A percentile compares a stretch with the other conserved stretches of the same genome.
phyloP scores from a whole-genome alignment of 1,140 invertebrate genomes.

The Drosophila sp. region DNA sequence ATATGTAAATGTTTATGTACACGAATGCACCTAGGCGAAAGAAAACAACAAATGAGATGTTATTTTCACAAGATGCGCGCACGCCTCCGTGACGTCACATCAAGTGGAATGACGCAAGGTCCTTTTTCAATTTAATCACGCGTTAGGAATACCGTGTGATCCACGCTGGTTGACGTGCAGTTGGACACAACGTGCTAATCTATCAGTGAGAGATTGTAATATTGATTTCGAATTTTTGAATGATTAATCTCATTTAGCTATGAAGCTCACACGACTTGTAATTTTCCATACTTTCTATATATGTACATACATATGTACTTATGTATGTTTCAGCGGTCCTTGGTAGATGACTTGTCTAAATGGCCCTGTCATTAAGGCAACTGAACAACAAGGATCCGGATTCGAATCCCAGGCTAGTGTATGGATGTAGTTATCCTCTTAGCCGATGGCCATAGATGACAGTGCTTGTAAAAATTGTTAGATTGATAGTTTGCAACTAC shows the following conservation, averaged over 20 bases:
- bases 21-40: conserved; percentile 24
- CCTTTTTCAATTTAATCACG: conserved; percentile 20
- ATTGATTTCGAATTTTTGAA: neutral
- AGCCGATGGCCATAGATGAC: too few relatives aligned
- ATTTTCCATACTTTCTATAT: conserved; percentile 13
- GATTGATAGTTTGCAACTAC: too few relatives aligned
- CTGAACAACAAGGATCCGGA: too few relatives aligned
- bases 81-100: conserved; percentile 53
- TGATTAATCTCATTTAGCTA: conserved; percentile 28
- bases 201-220: neutral
- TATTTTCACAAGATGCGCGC: conserved; percentile 44
- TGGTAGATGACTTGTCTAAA: too few relatives aligned
- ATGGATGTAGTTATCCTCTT: too few relatives aligned
- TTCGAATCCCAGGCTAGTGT: too few relatives aligned
- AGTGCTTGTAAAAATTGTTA: too few relatives aligned
- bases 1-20: conserved; percentile 17
- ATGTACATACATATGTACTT: neutral
- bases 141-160: conserved; percentile 3
- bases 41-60: neutral
- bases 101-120: conserved; percentile 49
- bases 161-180: conserved; percentile 33
- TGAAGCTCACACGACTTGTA: neutral
- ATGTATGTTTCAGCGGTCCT: too few relatives aligned
- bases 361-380: too few relatives aligned
- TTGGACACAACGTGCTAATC: conserved; percentile 2